Evolutionary conservation across 2,888 invertebrate species (phyloP).

Genomic region (Drosophila cyrtoloma): DNA sequence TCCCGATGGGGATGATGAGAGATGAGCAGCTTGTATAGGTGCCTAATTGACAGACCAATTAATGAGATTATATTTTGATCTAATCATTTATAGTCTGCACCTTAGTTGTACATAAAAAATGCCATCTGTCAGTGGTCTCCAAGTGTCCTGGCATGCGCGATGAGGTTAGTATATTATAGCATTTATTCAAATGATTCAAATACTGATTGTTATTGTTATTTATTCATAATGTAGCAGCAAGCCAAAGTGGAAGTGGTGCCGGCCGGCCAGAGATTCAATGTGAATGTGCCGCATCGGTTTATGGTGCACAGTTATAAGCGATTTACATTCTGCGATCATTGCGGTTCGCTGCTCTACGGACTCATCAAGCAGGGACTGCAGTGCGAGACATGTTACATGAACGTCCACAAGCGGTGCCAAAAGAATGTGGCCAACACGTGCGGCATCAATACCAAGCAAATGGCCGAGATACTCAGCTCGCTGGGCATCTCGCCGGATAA

Average conservation of each 20-base stretch:
- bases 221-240: conserved; percentile 68
- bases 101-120: conserved; percentile 99
- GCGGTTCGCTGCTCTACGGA: conserved; percentile 98
- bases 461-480: conserved; percentile 96
- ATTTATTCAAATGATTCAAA: neutral
- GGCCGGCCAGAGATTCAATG: conserved; percentile 95
- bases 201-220: neutral
- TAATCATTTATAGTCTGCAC: conserved; percentile 93
- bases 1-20: conserved; percentile 14
- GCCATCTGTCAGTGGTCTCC: conserved; percentile 98
- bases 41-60: conserved; percentile 24
- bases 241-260: conserved; percentile 88
- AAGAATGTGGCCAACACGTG: conserved; percentile 99
- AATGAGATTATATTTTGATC: conserved; percentile 48
- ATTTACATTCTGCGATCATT: conserved; percentile 99
- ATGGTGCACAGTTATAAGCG: conserved; percentile 98
- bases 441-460: conserved; percentile 98
- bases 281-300: conserved; percentile 99
- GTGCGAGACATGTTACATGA: conserved; percentile 98
- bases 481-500: conserved; percentile 97
- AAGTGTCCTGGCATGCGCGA: conserved; percentile 99
- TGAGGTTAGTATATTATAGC: conserved; percentile 86
- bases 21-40: conserved; percentile 18
- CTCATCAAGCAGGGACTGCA: conserved; percentile 98
- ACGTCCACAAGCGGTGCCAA: conserved; percentile 99